Evolutionary conservation across 2,797 vertebrate genomes (phyloP).

Genomic region (Podarcis lilfordi): DNA sequence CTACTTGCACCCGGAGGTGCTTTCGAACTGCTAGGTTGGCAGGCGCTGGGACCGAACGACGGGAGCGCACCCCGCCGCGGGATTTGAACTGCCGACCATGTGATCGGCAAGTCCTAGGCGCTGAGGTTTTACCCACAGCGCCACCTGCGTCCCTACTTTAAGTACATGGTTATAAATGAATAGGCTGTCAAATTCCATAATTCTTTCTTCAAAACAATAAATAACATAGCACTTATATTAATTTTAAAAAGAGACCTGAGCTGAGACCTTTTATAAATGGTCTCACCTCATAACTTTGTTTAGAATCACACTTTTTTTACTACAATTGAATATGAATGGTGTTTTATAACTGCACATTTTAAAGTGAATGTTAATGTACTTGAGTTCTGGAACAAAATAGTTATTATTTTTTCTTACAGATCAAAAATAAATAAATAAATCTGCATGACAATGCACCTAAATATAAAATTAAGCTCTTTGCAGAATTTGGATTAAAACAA

Average conservation of each 20-base stretch:
- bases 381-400: not conserved
- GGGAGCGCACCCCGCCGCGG: too few relatives aligned
- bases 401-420: not conserved
- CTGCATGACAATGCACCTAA: not conserved
- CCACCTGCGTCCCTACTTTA: too few relatives aligned
- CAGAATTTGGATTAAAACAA: not conserved
- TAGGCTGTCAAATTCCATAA: not conserved
- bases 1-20: too few relatives aligned
- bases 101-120: too few relatives aligned
- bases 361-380: constrained; percentile 7
- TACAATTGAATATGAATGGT: not conserved
- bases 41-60: too few relatives aligned
- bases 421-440: not conserved
- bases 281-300: constrained; percentile 13
- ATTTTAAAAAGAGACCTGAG: constrained; percentile 20
- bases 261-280: not conserved
- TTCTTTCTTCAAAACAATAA: not conserved
- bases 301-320: constrained; percentile 2
- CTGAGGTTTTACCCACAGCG: too few relatives aligned
- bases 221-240: not conserved
- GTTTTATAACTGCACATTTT: constrained; percentile 3
- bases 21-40: too few relatives aligned
- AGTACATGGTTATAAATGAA: constrained; percentile 20
- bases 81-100: too few relatives aligned
- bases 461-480: not conserved